Percentiles rank a stretch among this genome's conserved stretches.
Evolutionary conservation across 2,113 vertebrate species (phyloP).

Genomic region (Tyto alba): DNA sequence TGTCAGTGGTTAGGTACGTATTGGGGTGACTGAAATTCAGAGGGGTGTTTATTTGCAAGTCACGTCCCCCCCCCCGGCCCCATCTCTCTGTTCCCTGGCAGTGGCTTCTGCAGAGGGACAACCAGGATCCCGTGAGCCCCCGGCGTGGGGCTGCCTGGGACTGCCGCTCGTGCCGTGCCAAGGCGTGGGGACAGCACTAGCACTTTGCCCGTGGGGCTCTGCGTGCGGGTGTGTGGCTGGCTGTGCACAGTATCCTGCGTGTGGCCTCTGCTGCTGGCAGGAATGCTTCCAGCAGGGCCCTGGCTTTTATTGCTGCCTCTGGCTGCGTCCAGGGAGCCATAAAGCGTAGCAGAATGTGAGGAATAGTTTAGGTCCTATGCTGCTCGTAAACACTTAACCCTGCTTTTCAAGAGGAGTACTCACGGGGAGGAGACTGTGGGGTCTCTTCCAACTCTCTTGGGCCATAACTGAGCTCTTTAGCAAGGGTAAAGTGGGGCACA

Average conservation of each 20-base stretch:
- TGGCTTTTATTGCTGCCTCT: background rate
- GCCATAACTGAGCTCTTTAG: background rate
- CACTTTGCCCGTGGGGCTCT: background rate
- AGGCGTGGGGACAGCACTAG: background rate
- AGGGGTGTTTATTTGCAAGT: background rate
- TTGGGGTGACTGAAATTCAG: background rate
- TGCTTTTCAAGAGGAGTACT: background rate
- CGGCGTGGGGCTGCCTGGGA: rapidly evolving
- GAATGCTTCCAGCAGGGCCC: background rate
- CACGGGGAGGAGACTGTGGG: background rate
- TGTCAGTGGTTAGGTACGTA: background rate
- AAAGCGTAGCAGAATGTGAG: background rate
- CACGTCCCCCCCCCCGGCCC: rapidly evolving
- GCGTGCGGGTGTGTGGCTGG: background rate
- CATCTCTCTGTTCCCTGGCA: background rate
- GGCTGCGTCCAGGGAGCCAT: background rate
- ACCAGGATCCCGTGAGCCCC: background rate
- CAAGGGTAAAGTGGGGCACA: background rate
- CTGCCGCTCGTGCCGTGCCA: background rate
- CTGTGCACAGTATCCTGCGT: rapidly evolving
- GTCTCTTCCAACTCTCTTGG: background rate
- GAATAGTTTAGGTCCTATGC: background rate
- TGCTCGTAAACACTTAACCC: background rate
- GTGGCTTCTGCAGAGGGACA: background rate
- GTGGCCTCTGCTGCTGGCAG: background rate